Conservation (phyloP, 53 echinoderm and acorn worm species). For the Glandiceps talaboti region DNA sequence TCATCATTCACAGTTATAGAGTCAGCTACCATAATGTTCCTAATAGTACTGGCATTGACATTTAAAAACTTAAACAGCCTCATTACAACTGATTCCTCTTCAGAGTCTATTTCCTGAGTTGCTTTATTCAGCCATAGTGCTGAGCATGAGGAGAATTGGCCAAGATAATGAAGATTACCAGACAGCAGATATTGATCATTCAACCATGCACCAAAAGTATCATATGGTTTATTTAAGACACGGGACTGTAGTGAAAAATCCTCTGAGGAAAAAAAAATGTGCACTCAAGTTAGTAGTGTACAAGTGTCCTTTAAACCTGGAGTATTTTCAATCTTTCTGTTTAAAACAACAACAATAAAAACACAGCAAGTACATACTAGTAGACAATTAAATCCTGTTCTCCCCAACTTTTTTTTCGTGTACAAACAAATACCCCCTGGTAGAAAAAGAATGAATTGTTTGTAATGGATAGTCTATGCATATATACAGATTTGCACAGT, state of each 20-base stretch:
- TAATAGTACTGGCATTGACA: conserved; percentile 67
- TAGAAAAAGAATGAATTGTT: too few species aligned
- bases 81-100: conserved; percentile 77
- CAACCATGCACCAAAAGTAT: conserved; percentile 80
- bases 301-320: too few species aligned
- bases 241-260: conserved; percentile 73
- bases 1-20: conserved; percentile 47
- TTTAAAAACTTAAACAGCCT: conserved; percentile 75
- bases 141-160: conserved; percentile 67
- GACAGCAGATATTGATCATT: conserved; percentile 67
- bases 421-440: too few species aligned
- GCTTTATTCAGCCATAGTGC: conserved; percentile 82
- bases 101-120: conserved; percentile 68
- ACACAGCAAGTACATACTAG: too few species aligned
- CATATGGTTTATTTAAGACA: conserved; percentile 72
- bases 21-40: conserved; percentile 59
- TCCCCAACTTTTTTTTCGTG: too few species aligned
- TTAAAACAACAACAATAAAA: too few species aligned
- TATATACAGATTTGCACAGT: too few species aligned
- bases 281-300: too few species aligned
- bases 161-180: conserved; percentile 74
- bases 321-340: too few species aligned
- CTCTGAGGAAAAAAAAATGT: conserved; percentile 34
- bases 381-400: too few species aligned
- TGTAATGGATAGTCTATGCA: too few species aligned